Evolutionary conservation across 2,797 vertebrate species (phyloP).

Genomic region (Myotis vivesi): DNA sequence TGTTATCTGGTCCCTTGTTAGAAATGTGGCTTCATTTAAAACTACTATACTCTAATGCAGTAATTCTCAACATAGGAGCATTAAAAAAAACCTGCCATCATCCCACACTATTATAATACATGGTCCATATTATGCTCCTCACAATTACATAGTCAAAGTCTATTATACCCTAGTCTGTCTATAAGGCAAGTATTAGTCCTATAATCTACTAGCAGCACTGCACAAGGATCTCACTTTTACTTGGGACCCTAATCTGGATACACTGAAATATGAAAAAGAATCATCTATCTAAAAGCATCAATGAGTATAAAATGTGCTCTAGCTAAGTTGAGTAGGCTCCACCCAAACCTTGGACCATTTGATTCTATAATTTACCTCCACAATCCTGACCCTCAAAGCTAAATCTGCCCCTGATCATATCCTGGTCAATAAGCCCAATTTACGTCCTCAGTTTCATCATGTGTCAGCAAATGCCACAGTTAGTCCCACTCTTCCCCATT

Average conservation of each 20-base stretch:
- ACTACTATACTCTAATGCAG: slow-evolving; percentile 68
- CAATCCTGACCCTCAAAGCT: slow-evolving; percentile 22
- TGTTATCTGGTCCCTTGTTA: slow-evolving; percentile 61
- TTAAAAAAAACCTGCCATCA: slow-evolving; percentile 31
- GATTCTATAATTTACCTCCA: slow-evolving; percentile 19
- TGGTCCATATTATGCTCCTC: not conserved
- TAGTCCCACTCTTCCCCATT: not conserved
- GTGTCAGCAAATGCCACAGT: not conserved
- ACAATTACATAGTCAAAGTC: slow-evolving; percentile 37
- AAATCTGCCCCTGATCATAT: slow-evolving; percentile 29
- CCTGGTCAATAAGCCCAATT: slow-evolving; percentile 14
- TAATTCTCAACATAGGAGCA: slow-evolving; percentile 47
- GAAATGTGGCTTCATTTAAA: slow-evolving; percentile 72
- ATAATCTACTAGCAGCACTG: slow-evolving; percentile 4
- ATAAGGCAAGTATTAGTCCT: slow-evolving; percentile 43
- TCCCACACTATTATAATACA: slow-evolving; percentile 22
- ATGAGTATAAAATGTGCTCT: slow-evolving; percentile 12
- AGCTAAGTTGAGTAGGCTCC: slow-evolving; percentile 6
- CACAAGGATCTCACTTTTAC: slow-evolving; percentile 51
- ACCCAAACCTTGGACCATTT: slow-evolving; percentile 23
- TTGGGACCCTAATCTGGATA: not conserved
- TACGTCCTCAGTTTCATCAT: not conserved
- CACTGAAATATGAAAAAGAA: slow-evolving; percentile 24
- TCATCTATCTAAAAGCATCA: slow-evolving; percentile 48
- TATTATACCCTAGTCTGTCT: slow-evolving; percentile 35